phyloP scores from a whole-genome alignment of 2,113 vertebrate species.

The Zosterops borbonicus region DNA sequence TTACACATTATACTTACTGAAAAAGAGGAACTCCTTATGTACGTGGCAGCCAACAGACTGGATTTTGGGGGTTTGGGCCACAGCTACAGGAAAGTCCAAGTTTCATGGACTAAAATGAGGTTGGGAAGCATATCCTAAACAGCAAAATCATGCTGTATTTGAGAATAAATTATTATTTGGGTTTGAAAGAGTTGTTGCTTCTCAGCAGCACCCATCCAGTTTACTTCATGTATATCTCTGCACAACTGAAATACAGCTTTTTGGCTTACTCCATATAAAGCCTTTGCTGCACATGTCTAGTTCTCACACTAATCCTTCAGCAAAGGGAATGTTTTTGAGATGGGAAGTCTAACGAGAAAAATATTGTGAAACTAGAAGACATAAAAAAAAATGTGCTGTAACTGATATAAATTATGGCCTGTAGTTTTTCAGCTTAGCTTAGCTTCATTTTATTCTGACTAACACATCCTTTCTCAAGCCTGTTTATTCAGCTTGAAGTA shows the following conservation, averaged over 20 bases:
- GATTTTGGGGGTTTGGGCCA: not conserved
- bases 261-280: not conserved
- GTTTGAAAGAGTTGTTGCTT: not conserved
- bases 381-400: conserved; percentile 57
- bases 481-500: conserved; percentile 79
- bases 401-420: conserved; percentile 23
- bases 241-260: not conserved
- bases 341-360: conserved; percentile 50
- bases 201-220: not conserved
- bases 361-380: conserved; percentile 23
- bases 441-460: conserved; percentile 27
- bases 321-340: not conserved
- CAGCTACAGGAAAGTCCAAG: not conserved
- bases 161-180: not conserved
- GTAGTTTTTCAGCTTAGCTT: not conserved
- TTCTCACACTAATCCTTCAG: conserved; percentile 19
- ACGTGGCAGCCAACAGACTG: not conserved
- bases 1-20: not conserved
- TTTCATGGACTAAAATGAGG: not conserved
- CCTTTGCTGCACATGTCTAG: not conserved
- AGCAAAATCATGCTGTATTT: not conserved
- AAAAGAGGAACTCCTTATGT: not conserved
- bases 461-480: conserved; percentile 57
- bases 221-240: not conserved
- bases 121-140: not conserved